A percentile compares a stretch with the other conserved stretches of the same genome.
Evolutionary conservation across 2,113 vertebrate species (phyloP).

Genomic region (Dryoscopus gambensis): DNA sequence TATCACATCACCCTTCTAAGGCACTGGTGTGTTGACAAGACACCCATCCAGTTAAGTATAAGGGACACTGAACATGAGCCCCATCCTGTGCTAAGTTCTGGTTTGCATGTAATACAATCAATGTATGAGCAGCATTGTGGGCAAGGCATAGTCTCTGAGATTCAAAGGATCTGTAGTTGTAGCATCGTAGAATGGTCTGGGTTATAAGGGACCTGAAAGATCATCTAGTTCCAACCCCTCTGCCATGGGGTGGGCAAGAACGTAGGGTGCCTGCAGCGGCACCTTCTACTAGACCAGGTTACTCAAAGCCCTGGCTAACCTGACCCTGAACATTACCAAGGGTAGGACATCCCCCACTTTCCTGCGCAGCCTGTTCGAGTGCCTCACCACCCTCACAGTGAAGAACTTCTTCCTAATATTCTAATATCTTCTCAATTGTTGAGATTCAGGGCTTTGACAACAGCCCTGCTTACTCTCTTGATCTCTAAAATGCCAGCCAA

Average conservation of each 20-base stretch:
- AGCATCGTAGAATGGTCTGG: background rate
- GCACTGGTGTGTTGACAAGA: background rate
- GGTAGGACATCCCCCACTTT: background rate
- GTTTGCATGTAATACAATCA: background rate
- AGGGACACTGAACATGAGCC: background rate
- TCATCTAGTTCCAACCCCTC: background rate
- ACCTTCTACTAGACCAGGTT: background rate
- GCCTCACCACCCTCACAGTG: background rate
- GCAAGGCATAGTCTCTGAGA: background rate
- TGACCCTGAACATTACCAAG: background rate
- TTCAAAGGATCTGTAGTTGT: background rate
- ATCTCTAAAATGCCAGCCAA: background rate
- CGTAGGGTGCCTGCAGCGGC: background rate
- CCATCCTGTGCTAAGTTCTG: background rate
- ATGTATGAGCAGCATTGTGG: background rate
- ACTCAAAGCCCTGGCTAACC: background rate
- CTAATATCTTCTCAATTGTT: background rate
- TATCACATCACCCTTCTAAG: background rate
- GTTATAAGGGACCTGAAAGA: background rate
- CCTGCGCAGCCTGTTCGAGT: background rate
- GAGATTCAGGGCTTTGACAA: background rate
- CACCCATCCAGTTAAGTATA: background rate
- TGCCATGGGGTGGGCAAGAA: background rate
- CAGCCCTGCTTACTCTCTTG: background rate
- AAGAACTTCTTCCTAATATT: background rate